Conservation (phyloP, 30 jellyfish, hydroid and myxozoan species). For the Aurelia aurita complex sp. Pacific region DNA sequence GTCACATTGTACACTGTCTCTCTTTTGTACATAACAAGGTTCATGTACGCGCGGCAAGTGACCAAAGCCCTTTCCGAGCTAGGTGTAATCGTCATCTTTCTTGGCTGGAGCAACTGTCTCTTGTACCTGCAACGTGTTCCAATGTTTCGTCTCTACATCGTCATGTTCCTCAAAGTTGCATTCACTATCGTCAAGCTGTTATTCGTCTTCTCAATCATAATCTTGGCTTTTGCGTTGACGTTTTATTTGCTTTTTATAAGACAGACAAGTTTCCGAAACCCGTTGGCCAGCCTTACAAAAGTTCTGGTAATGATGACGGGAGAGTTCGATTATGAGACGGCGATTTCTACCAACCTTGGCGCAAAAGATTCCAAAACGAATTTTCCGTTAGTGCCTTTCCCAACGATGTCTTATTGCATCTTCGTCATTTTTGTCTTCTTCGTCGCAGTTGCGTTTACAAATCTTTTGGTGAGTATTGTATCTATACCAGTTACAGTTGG, state of each 20-base stretch:
- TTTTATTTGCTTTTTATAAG: constrained; percentile 50
- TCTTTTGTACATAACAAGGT: constrained; percentile 1
- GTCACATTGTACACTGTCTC: constrained; percentile 4
- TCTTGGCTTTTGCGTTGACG: constrained; percentile 61
- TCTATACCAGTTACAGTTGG: not conserved
- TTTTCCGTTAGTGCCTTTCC: constrained; percentile 41
- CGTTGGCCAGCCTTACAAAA: constrained; percentile 38
- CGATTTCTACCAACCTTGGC: constrained; percentile 39
- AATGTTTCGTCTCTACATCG: constrained; percentile 63
- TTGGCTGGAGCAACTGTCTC: constrained; percentile 68
- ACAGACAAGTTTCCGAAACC: constrained; percentile 43
- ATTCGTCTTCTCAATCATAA: constrained; percentile 43
- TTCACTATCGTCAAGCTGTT: constrained; percentile 55
- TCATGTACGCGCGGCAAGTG: not conserved
- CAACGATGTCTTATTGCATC: constrained; percentile 17
- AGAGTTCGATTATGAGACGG: constrained; percentile 57
- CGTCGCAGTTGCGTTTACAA: constrained; percentile 47
- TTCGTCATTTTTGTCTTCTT: constrained; percentile 30
- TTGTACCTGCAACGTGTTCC: constrained; percentile 63
- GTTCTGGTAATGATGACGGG: constrained; percentile 79
- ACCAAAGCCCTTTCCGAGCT: constrained; percentile 17
- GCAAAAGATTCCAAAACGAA: constrained; percentile 21
- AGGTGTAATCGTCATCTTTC: constrained; percentile 65
- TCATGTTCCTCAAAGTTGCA: constrained; percentile 63
- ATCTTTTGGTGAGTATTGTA: constrained; percentile 22